Percentiles rank a stretch among this genome's conserved stretches.
These are phyloP conservation scores for Hirtodrosophila histrioides DNA, from an alignment of 2,888 invertebrate species.

Conservation along the genomic window DNA sequence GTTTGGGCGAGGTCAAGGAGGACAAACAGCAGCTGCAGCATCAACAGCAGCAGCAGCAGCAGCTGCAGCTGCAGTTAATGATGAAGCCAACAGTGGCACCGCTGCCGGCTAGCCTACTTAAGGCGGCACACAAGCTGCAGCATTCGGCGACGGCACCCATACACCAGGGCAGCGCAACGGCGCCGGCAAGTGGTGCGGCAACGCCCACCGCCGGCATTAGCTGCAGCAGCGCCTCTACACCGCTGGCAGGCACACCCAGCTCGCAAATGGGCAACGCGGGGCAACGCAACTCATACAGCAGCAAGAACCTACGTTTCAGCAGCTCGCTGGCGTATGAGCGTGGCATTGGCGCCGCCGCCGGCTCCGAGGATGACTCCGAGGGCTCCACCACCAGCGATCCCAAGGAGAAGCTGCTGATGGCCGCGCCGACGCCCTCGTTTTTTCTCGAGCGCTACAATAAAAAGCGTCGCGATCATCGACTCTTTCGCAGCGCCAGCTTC, in stretches of 20 bases:
- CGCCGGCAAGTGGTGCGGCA: constrained; percentile 73
- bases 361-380: constrained; percentile 83
- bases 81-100: constrained; percentile 51
- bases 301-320: constrained; percentile 79
- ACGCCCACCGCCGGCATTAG: constrained; percentile 68
- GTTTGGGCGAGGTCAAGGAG: constrained; percentile 50
- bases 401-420: constrained; percentile 82
- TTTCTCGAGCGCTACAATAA: constrained; percentile 84
- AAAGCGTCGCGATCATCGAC: constrained; percentile 83
- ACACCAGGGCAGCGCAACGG: constrained; percentile 63
- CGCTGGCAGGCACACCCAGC: constrained; percentile 40
- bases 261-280: constrained; percentile 28
- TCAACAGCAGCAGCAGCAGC: constrained; percentile 33
- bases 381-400: constrained; percentile 84
- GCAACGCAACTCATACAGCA: constrained; percentile 63
- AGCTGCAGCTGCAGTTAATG: constrained; percentile 31
- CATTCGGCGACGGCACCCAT: constrained; percentile 82
- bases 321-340: constrained; percentile 79
- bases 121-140: constrained; percentile 76
- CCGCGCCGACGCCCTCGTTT: constrained; percentile 81
- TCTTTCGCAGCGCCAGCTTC: constrained; percentile 84
- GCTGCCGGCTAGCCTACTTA: constrained; percentile 55
- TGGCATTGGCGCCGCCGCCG: constrained; percentile 40
- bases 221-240: constrained; percentile 44
- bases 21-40: constrained; percentile 33